Base-by-base conservation (phyloP, 2,113 vertebrate species). In the Kryptolebias marmoratus region DNA sequence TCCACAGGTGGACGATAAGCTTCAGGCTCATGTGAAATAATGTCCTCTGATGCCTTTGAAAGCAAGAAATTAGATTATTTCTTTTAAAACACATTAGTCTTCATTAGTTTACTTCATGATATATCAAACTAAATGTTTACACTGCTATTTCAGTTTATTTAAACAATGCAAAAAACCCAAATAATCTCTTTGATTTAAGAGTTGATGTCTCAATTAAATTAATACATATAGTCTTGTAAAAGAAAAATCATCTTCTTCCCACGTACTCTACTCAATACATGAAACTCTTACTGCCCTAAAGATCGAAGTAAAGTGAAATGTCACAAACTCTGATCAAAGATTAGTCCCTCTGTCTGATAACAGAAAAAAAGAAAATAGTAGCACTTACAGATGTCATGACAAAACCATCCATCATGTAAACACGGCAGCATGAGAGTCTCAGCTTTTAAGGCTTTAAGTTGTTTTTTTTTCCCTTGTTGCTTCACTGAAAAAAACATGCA, bases 321-420 rank as follows among this genome's bases (percentile, higher is more conserved):
- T 65, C 10, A n/a, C 8, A 66, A 73, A 57, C 18, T n/a, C 10
- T 42, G 7, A 61, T 18, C 11, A 64, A 56, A 57, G 8, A n/a
- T 2, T 4, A n/a, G 2, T 32, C 49, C 64, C 52, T 30, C 42
- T 28, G 39, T 14, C 14, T 61, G n/a, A 57, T 75, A 28, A 45
- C 2, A 39, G 5, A 59, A 73, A 64, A 55, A 13, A 64, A 14
- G 44, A 64, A 81, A 79, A 11, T 1, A 64, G n/a, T 2, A 54
- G 15, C 45, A 91, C 90, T 91, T 90, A 91, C 90, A 64, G 86
- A 11, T 5, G 88, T 62, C 71, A 87, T 80, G 72, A 84, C 72
- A 83, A 76, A 91, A 42, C 84, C 72, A 9, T 91, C 89, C 90
- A 91, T 91, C 75, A 67, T 81, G 70, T 83, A 81, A 86, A 89